These are phyloP conservation scores for Calcarius lapponicus DNA, from an alignment of 2,797 vertebrate species.

Conservation along the genomic window DNA sequence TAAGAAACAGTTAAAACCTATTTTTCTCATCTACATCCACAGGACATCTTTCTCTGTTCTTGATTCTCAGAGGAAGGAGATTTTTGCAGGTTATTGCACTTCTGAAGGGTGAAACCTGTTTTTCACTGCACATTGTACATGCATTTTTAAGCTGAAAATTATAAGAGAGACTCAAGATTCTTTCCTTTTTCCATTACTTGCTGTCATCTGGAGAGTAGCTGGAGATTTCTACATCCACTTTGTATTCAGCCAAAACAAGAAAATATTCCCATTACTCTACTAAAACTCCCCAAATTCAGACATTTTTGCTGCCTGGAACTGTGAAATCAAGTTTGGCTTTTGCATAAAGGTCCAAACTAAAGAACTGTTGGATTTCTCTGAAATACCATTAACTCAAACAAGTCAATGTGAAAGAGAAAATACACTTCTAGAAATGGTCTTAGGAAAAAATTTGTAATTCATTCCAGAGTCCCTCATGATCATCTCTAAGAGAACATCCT, in stretches of 20 bases:
- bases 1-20: background rate
- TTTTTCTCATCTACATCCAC: background rate
- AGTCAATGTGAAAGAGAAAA: background rate
- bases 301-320: background rate
- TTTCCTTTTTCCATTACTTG: background rate
- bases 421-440: background rate
- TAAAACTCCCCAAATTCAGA: background rate
- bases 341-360: background rate
- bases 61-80: background rate
- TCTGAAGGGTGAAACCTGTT: background rate
- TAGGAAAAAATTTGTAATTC: background rate
- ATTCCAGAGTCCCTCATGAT: background rate
- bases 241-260: background rate
- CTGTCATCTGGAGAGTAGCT: background rate
- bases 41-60: background rate
- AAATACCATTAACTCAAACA: background rate
- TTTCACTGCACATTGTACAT: rapidly evolving
- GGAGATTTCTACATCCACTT: background rate
- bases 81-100: background rate
- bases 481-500: background rate
- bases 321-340: background rate
- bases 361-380: background rate
- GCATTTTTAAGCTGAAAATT: background rate
- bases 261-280: background rate
- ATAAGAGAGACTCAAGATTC: background rate